Base-by-base conservation (phyloP, 2,797 vertebrate genomes). In the Novumbra hubbsi region DNA sequence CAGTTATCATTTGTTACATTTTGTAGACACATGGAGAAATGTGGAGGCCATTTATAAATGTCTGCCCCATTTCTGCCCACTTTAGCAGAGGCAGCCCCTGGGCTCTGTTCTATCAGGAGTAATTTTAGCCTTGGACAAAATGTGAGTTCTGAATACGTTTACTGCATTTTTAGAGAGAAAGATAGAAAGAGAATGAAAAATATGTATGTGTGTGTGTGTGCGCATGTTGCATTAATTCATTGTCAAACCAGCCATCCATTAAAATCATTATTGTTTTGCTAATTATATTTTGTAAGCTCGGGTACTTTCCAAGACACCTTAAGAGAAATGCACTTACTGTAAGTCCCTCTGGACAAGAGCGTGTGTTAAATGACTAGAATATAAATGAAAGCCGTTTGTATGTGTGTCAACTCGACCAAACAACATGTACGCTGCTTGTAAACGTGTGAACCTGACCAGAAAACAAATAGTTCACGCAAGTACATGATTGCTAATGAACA, bases 141-240 rank as follows among this genome's bases (percentile, higher is more conserved):
- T 32, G 16, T 2, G 63, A 28, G 34, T 30, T 65, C 15, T 65
- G 28, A 65, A 65, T 65, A 32, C 15, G 34, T 65, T 30, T 17
- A 16, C 63, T 65, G 63, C 15, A 48, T 45, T 57, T n/a, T 24
- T 24, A 68, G 38, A 68, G 64, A 28, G 52, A 68, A 19, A 62
- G 34, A 28, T 50, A 32, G 38, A 65, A 49, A 45, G 49, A 71
- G 52, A 38, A 38, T 0, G 48, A 38, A 27, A 49, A 19, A 45
- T 9, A 9, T 16, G 21, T 57, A 28, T n/a, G 21, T 16, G 21
- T 57, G 55, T 24, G 41, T 45, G 34, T 38, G 34, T 17, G n/a
- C 5, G n/a, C 21, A 21, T 24, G 19, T 57, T 24, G n/a, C n/a
- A 7, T 24, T 57, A 57, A 21, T 57, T 21, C 21, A 24, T 24